phyloP scores from a whole-genome alignment of 2,888 invertebrate genomes.

The Amaurobius ferox region DNA sequence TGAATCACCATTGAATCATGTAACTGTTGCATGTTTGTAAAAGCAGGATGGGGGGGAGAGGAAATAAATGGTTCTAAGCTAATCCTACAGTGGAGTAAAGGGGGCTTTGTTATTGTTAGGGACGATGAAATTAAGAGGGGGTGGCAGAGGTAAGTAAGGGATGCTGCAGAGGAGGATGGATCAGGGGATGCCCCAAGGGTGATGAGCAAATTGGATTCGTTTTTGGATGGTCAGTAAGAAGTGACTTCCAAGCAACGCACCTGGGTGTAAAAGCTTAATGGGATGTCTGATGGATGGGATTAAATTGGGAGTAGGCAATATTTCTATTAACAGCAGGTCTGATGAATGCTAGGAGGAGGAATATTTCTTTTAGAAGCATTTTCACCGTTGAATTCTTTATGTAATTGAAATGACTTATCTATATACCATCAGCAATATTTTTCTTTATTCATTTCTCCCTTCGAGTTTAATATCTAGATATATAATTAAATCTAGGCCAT shows the following conservation, averaged over 20 bases:
- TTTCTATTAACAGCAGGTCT: not conserved
- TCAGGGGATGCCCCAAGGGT: slow-evolving; percentile 4
- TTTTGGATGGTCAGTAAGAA: slow-evolving; percentile 41
- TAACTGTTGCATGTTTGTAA: slow-evolving; percentile 58
- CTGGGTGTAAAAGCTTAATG: slow-evolving; percentile 37
- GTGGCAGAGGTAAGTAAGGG: slow-evolving; percentile 30
- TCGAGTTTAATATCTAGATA: too few species aligned
- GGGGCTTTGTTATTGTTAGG: slow-evolving; percentile 34
- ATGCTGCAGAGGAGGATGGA: slow-evolving; percentile 20
- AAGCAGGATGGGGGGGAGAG: slow-evolving; percentile 4
- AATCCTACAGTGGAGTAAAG: slow-evolving; percentile 18
- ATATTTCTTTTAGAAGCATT: too few species aligned
- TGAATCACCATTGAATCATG: slow-evolving; percentile 66
- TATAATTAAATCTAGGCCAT: too few species aligned
- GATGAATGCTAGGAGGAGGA: too few species aligned
- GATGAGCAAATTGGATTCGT: slow-evolving; percentile 45
- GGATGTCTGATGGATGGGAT: slow-evolving; percentile 12
- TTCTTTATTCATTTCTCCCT: too few species aligned
- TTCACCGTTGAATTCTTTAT: too few species aligned
- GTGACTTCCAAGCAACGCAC: slow-evolving; percentile 5
- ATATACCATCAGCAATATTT: too few species aligned
- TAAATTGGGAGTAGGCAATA: not conserved
- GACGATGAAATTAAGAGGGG: slow-evolving; percentile 19
- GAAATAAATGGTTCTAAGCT: slow-evolving; percentile 52
- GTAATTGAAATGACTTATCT: too few species aligned